Conservation (phyloP, 2,888 invertebrate genomes). For the Eumerus sabulonum region DNA sequence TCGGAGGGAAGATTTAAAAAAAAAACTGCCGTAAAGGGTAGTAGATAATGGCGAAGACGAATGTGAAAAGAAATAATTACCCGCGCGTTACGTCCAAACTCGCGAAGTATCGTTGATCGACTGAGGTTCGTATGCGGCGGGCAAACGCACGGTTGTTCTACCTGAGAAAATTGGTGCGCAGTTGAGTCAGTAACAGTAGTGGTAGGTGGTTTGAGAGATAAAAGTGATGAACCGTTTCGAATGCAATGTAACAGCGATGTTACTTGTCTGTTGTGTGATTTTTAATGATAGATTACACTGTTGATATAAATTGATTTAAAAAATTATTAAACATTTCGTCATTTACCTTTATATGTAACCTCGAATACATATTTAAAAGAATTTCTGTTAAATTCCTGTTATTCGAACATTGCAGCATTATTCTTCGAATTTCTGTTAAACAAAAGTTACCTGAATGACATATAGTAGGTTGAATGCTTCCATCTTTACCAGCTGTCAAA, state of each 20-base stretch:
- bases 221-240: too few relatives aligned
- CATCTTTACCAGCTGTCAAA: background rate
- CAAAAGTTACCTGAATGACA: conserved; percentile 10
- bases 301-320: too few relatives aligned
- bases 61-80: conserved; percentile 35
- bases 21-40: conserved; percentile 24
- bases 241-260: too few relatives aligned
- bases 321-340: too few relatives aligned
- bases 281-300: too few relatives aligned
- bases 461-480: too few relatives aligned
- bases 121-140: conserved; percentile 22
- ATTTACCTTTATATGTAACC: too few relatives aligned
- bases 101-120: conserved; percentile 66
- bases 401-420: background rate
- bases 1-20: conserved; percentile 4
- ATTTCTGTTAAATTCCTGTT: too few relatives aligned
- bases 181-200: conserved; percentile 6
- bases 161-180: conserved; percentile 50
- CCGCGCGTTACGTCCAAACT: conserved; percentile 59
- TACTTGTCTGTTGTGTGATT: too few relatives aligned
- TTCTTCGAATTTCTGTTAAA: conserved; percentile 3
- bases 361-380: too few relatives aligned
- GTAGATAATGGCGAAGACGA: conserved; percentile 22
- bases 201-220: too few relatives aligned
- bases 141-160: conserved; percentile 25